A percentile compares a stretch with the other conserved stretches of the same genome.
These are phyloP conservation scores for Trachurus trachurus DNA, from an alignment of 2,797 vertebrate species.

Conservation along the genomic window DNA sequence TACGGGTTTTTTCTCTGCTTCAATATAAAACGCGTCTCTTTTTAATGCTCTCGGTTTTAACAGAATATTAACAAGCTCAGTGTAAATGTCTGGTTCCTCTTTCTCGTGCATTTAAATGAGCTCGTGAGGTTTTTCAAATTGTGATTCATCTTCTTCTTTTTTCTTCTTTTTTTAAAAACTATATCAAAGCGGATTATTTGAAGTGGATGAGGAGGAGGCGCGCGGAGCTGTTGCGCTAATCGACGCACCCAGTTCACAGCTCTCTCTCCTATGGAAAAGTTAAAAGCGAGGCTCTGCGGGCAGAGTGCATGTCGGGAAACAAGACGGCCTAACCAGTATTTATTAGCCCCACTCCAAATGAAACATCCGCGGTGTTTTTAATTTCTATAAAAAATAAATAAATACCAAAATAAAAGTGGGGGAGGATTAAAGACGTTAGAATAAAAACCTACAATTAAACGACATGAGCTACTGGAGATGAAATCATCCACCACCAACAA, in stretches of 20 bases:
- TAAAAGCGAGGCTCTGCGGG: not conserved
- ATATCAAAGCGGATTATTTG: slow-evolving; percentile 8
- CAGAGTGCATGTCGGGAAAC: not conserved
- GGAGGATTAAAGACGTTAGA: slow-evolving; percentile 8
- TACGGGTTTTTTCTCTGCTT: not conserved
- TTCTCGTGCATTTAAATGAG: slow-evolving; percentile 17
- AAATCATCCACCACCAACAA: not conserved
- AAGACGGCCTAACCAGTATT: not conserved
- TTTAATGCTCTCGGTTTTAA: slow-evolving; percentile 25
- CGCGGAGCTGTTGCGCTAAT: not conserved
- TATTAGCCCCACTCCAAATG: slow-evolving; percentile 12
- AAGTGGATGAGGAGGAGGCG: not conserved
- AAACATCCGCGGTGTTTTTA: slow-evolving; percentile 11
- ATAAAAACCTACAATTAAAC: not conserved
- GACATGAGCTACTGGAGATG: not conserved
- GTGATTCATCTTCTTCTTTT: slow-evolving; percentile 3
- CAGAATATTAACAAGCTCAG: slow-evolving; percentile 20
- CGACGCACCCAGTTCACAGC: not conserved
- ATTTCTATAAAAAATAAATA: not conserved
- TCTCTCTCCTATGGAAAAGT: slow-evolving; percentile 10
- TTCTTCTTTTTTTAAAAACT: not conserved
- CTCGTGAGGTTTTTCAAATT: not conserved
- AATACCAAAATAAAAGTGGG: too few species aligned
- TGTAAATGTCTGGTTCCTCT: slow-evolving; percentile 23
- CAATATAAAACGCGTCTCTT: too few species aligned